Conservation (phyloP, 1,140 invertebrate species). For the Solenopsis fugax region DNA sequence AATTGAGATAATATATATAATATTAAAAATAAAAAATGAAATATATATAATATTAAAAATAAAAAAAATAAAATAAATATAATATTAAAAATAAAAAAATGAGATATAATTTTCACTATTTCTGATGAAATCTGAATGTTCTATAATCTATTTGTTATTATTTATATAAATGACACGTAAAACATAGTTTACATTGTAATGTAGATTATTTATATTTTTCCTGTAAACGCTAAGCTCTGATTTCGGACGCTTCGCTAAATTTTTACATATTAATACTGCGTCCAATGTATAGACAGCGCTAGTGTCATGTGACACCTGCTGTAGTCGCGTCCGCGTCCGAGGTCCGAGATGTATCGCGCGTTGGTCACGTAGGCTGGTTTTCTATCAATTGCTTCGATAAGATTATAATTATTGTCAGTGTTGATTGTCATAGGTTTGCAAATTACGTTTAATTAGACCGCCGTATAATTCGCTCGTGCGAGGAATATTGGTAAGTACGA, state of each 20-base stretch:
- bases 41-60: no score
- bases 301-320: background rate
- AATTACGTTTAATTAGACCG: background rate
- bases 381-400: background rate
- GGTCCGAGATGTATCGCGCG: conserved; percentile 3
- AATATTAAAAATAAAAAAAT: no score
- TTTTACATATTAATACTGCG: background rate
- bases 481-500: background rate
- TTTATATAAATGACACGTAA: no score
- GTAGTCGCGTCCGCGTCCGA: background rate
- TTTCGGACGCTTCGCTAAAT: background rate
- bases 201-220: no score
- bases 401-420: conserved; percentile 19
- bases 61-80: no score
- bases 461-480: background rate
- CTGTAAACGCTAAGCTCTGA: no score
- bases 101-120: no score
- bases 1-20: no score
- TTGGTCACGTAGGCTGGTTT: conserved; percentile 39
- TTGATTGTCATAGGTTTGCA: background rate
- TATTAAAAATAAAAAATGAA: no score
- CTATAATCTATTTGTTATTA: no score
- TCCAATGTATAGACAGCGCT: background rate
- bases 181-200: no score
- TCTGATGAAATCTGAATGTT: no score